A percentile compares a stretch with the other conserved stretches of the same genome.
Evolutionary conservation across 1,140 invertebrate genomes (phyloP).

Genomic region (Ceratoteleas bidentatus): DNA sequence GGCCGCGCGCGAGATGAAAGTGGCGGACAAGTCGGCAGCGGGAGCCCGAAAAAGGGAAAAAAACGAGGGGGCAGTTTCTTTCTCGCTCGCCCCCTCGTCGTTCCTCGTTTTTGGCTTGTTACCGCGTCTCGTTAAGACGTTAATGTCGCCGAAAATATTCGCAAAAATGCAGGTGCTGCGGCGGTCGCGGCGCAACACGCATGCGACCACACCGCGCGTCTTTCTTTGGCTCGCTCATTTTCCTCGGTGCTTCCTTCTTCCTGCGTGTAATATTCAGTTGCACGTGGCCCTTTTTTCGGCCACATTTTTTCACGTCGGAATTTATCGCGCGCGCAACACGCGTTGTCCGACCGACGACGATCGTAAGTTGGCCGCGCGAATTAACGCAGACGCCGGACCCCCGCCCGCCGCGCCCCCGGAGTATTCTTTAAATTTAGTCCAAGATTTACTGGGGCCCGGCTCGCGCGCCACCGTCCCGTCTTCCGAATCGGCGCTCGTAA

Average conservation of each 20-base stretch:
- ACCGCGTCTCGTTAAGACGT: conserved; percentile 78
- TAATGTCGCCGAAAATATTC: conserved; percentile 79
- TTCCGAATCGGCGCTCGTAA: no score
- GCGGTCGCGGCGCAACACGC: conserved; percentile 40
- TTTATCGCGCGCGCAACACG: conserved; percentile 47
- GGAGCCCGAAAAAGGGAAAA: conserved; percentile 41
- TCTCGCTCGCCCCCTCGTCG: conserved; percentile 8
- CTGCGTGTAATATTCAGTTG: conserved; percentile 36
- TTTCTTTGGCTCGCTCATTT: conserved; percentile 55
- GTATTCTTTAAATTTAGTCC: no score
- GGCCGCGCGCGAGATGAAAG: conserved; percentile 24
- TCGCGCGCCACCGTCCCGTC: no score
- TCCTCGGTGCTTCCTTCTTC: conserved; percentile 17
- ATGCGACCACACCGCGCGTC: conserved; percentile 68
- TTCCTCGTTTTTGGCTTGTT: conserved; percentile 75
- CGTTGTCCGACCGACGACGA: no score
- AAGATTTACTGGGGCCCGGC: no score
- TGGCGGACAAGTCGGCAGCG: conserved; percentile 21
- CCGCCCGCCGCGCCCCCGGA: no score
- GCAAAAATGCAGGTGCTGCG: conserved; percentile 79
- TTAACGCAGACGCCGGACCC: conserved; percentile 10
- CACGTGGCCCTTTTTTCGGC: conserved; percentile 63
- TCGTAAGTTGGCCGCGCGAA: no score
- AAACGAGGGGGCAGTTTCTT: conserved; percentile 54
- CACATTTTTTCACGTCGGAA: conserved; percentile 65